Conservation (phyloP, 2,113 vertebrate genomes). For the Gavia stellata region DNA sequence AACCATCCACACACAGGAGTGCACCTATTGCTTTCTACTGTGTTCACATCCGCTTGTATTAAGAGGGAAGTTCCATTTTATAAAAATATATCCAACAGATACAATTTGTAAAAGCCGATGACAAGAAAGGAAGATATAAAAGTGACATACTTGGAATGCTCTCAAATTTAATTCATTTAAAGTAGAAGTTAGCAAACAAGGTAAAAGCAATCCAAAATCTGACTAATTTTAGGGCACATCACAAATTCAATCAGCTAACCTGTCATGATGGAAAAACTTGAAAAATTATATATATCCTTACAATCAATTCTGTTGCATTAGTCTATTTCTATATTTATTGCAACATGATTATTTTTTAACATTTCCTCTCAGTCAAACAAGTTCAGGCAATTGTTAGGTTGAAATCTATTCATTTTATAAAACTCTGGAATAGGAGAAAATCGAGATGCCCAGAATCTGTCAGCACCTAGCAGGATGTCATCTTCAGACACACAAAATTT, state of each 20-base stretch:
- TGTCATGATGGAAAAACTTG: not conserved
- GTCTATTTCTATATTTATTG: not conserved
- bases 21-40: not conserved
- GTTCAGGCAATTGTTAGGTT: not conserved
- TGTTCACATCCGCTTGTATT: not conserved
- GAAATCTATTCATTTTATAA: not conserved
- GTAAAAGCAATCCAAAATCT: not conserved
- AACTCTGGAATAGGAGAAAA: not conserved
- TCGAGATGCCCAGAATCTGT: not conserved
- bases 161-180: not conserved
- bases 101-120: not conserved
- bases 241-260: not conserved
- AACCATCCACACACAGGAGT: not conserved
- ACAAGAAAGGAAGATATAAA: not conserved
- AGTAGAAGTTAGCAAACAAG: slow-evolving; percentile 1
- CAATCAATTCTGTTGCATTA: not conserved
- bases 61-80: not conserved
- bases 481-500: not conserved
- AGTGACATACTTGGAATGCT: not conserved
- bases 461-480: not conserved
- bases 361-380: not conserved
- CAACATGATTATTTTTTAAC: not conserved
- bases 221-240: not conserved
- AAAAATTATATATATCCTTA: not conserved
- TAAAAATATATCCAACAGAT: not conserved